Evolutionary conservation across 2,797 vertebrate genomes (phyloP).

Genomic region (Bucorvus abyssinicus): DNA sequence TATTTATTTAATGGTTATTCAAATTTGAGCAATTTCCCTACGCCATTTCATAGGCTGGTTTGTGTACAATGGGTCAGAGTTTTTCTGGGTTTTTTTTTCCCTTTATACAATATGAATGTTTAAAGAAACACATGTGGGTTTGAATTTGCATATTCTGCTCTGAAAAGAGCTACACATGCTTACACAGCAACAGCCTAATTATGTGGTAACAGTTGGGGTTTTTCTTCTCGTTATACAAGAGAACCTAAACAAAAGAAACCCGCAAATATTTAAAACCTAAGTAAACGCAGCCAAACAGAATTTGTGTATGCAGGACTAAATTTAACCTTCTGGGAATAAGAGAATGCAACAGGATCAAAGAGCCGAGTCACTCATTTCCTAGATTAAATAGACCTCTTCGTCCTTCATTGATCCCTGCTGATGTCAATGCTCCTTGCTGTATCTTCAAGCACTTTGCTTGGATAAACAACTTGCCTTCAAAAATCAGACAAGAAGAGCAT

Average conservation of each 20-base stretch:
- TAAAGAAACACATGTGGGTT: constrained; percentile 26
- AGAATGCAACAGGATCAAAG: constrained; percentile 70
- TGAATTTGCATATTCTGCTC: constrained; percentile 54
- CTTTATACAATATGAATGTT: neutral
- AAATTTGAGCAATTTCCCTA: neutral
- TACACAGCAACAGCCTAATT: constrained; percentile 59
- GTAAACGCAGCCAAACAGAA: constrained; percentile 61
- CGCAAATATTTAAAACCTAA: constrained; percentile 64
- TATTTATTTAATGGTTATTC: neutral
- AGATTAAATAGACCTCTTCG: constrained; percentile 52
- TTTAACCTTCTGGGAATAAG: constrained; percentile 57
- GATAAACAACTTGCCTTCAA: constrained; percentile 56
- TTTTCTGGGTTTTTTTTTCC: neutral
- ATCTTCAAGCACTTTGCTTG: constrained; percentile 40
- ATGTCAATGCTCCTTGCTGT: constrained; percentile 50
- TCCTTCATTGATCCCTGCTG: constrained; percentile 57
- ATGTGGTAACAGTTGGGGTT: constrained; percentile 6
- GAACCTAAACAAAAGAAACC: constrained; percentile 65
- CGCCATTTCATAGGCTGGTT: neutral
- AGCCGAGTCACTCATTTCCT: constrained; percentile 67
- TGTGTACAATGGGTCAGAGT: neutral
- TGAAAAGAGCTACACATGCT: constrained; percentile 34
- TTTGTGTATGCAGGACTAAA: constrained; percentile 62
- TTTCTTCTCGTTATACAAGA: constrained; percentile 47
- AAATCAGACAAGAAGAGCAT: constrained; percentile 47